Evolutionary conservation across 2,888 invertebrate genomes (phyloP).

Genomic region (Lepidochitona cinerea): DNA sequence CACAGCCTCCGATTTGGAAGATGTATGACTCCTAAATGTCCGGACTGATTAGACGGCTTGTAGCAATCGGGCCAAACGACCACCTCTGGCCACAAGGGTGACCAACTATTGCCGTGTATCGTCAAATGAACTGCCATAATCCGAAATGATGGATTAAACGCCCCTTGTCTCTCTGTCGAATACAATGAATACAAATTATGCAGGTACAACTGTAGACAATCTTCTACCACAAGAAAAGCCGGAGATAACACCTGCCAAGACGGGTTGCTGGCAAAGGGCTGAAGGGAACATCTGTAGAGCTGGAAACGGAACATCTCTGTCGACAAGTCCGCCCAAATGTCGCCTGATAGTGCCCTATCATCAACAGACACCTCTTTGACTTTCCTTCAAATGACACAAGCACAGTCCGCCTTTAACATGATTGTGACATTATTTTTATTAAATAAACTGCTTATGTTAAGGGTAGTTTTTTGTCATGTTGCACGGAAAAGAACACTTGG

Average conservation of each 20-base stretch:
- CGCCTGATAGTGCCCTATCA: too few species aligned
- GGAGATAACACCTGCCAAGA: background rate
- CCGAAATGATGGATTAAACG: background rate
- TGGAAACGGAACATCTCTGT: background rate
- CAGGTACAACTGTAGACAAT: background rate
- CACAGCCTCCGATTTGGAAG: background rate
- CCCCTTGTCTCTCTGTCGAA: background rate
- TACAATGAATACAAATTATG: background rate
- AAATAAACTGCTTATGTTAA: too few species aligned
- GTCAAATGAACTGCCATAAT: background rate
- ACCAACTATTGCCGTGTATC: background rate
- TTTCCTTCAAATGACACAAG: too few species aligned
- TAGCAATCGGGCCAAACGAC: background rate
- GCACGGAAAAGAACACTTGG: too few species aligned
- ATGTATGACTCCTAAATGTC: background rate
- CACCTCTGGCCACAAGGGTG: background rate
- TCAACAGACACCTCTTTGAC: too few species aligned
- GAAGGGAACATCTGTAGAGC: too few species aligned
- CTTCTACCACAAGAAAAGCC: background rate
- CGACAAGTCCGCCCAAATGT: background rate
- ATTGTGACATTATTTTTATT: too few species aligned
- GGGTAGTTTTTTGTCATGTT: too few species aligned
- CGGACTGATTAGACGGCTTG: background rate
- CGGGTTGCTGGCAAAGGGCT: too few species aligned
- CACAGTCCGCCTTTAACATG: too few species aligned